A percentile compares a stretch with the other conserved stretches of the same genome.
Evolutionary conservation across 2,888 invertebrate species (phyloP).

Genomic region (Lasioglossum pauxillum): DNA sequence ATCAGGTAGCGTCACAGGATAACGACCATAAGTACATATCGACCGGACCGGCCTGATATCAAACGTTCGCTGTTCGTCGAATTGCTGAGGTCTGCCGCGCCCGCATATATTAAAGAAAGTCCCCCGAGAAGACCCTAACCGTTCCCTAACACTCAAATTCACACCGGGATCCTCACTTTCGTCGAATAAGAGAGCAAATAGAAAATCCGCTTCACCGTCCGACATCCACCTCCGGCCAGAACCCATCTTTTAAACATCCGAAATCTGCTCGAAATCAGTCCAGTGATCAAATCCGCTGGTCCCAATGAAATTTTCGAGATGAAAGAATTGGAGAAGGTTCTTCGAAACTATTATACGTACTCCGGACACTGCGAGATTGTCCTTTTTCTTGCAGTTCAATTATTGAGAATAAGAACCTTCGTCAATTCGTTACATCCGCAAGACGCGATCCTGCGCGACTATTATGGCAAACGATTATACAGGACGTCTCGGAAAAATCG

Average conservation of each 20-base stretch:
- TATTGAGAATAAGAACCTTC: too few relatives aligned
- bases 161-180: neutral
- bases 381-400: too few relatives aligned
- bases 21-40: slow-evolving; percentile 37
- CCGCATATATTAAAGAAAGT: slow-evolving; percentile 18
- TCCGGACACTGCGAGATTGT: too few relatives aligned
- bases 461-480: neutral
- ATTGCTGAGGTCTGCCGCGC: neutral
- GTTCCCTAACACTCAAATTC: neutral
- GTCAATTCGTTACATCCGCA: neutral
- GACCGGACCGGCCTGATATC: slow-evolving; percentile 24
- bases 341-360: too few relatives aligned
- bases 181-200: neutral
- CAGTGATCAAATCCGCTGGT: neutral
- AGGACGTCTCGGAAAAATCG: neutral
- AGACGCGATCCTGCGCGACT: too few relatives aligned
- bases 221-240: neutral
- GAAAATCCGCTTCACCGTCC: neutral
- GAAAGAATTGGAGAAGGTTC: too few relatives aligned
- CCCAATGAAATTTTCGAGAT: neutral
- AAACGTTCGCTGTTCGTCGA: slow-evolving; percentile 41
- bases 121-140: neutral
- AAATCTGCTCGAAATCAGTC: neutral
- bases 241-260: neutral
- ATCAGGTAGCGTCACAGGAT: slow-evolving; percentile 29